Evolutionary conservation across 2,113 vertebrate species (phyloP).

Genomic region (Mus musculus): DNA sequence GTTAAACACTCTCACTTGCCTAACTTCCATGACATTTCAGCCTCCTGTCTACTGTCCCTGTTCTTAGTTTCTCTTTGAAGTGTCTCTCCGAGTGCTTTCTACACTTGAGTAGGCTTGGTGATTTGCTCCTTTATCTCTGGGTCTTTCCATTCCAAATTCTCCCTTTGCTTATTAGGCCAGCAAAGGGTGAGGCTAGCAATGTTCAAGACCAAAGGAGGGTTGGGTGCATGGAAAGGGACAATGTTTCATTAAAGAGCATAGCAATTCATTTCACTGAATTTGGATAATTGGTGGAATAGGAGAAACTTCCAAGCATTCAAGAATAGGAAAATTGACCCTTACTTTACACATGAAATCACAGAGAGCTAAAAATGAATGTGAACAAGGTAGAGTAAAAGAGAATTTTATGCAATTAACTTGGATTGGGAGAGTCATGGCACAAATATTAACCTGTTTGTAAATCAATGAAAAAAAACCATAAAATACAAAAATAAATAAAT

Average conservation of each 20-base stretch:
- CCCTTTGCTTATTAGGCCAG: not conserved
- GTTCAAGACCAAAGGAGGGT: not conserved
- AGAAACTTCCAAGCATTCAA: not conserved
- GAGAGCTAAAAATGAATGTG: not conserved
- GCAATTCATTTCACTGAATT: not conserved
- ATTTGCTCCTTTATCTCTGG: not conserved
- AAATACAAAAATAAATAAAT: not conserved
- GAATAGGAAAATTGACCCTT: not conserved
- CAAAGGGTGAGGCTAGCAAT: not conserved
- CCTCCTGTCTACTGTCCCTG: not conserved
- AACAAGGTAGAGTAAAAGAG: not conserved
- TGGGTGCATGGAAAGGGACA: not conserved
- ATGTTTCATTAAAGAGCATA: not conserved
- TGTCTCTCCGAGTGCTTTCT: not conserved
- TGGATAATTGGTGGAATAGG: not conserved
- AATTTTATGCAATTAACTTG: not conserved
- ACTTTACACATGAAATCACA: not conserved
- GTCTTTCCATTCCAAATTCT: not conserved
- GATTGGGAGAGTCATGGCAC: not conserved
- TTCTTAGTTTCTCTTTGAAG: not conserved
- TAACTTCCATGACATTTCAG: not conserved
- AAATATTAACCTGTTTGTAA: not conserved
- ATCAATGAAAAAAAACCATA: not conserved
- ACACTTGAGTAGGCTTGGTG: not conserved
- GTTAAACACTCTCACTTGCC: too few species aligned